Conservation (phyloP, 2,888 invertebrate genomes). For the Leptinotarsa peninsularis region DNA sequence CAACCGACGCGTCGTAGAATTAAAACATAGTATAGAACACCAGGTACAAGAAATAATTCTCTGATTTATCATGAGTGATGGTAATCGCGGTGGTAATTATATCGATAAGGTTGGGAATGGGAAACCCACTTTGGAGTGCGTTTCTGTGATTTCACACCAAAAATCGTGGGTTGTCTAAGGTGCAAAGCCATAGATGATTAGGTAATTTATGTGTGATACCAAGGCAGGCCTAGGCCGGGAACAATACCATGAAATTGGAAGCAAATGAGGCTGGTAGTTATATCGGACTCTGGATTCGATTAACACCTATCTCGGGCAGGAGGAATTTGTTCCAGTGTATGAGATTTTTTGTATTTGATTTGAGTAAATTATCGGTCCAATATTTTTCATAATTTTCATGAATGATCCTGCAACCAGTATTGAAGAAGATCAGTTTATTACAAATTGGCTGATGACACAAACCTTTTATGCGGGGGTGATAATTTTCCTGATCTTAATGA, state of each 20-base stretch:
- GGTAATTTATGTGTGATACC: background rate
- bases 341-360: too few species aligned
- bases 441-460: too few species aligned
- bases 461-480: too few species aligned
- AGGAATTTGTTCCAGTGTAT: too few species aligned
- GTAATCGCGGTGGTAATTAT: slow-evolving; percentile 21
- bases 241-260: slow-evolving; percentile 2
- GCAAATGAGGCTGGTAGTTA: background rate
- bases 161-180: background rate
- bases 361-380: too few species aligned
- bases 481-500: too few species aligned
- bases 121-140: slow-evolving; percentile 8
- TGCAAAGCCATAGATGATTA: background rate
- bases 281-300: background rate
- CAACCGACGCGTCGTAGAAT: slow-evolving; percentile 39
- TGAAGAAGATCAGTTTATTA: too few species aligned
- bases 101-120: slow-evolving; percentile 9
- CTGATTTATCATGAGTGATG: slow-evolving; percentile 25
- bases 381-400: too few species aligned
- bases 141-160: slow-evolving; percentile 13
- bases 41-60: slow-evolving; percentile 33
- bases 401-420: too few species aligned
- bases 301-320: too few species aligned
- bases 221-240: background rate
- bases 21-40: slow-evolving; percentile 38